A percentile compares a stretch with the other conserved stretches of the same genome.
Conservation (phyloP, 1,140 invertebrate genomes). For the Drosophila tropicalis region DNA sequence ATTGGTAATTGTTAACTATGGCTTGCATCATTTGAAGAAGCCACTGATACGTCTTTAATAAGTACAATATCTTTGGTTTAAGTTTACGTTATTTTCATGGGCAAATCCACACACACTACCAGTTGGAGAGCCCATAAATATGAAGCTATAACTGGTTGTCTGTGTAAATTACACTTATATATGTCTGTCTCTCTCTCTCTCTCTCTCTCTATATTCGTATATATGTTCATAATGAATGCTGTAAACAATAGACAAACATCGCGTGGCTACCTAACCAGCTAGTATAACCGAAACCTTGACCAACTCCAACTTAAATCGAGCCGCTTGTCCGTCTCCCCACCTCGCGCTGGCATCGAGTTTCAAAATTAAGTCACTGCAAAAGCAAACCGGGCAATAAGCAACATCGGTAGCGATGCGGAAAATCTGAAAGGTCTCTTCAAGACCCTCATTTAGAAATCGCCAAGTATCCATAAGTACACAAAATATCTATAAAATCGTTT, state of each 20-base stretch:
- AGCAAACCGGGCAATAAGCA: conserved; percentile 33
- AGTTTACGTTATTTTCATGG: conserved; percentile 49
- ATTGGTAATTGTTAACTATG: background rate
- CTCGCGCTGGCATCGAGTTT: conserved; percentile 57
- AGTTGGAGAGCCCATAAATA: conserved; percentile 22
- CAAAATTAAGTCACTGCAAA: conserved; percentile 60
- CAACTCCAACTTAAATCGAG: conserved; percentile 51
- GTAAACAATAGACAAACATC: conserved; percentile 58
- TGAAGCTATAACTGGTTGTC: conserved; percentile 49
- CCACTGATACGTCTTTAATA: conserved; percentile 12
- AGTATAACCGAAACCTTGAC: conserved; percentile 63
- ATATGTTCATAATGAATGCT: conserved; percentile 32
- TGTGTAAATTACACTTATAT: conserved; percentile 48
- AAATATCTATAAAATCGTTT: background rate
- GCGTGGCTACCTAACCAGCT: conserved; percentile 28
- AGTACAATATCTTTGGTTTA: conserved; percentile 27
- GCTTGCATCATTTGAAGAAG: conserved; percentile 2
- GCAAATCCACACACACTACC: conserved; percentile 3
- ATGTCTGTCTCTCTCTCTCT: background rate
- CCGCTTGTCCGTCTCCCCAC: conserved; percentile 22
- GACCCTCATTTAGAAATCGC: conserved; percentile 17
- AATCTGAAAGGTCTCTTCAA: conserved; percentile 65
- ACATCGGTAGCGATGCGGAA: conserved; percentile 60
- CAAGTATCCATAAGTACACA: background rate
- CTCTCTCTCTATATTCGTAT: background rate